Evolutionary conservation across 2,113 vertebrate genomes (phyloP).

Genomic region (Laticauda colubrina): DNA sequence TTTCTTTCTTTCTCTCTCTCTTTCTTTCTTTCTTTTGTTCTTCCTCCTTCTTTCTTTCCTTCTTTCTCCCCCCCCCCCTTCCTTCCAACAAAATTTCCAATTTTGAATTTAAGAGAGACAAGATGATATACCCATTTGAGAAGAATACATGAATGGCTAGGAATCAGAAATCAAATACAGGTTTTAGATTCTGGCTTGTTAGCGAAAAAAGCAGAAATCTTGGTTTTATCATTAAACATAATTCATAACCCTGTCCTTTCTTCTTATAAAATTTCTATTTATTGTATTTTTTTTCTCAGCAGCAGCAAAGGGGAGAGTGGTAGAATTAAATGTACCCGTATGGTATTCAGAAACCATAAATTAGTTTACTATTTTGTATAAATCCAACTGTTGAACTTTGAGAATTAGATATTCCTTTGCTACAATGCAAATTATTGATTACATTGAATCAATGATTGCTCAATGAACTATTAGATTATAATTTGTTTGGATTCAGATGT

Average conservation of each 20-base stretch:
- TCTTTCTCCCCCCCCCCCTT: not conserved
- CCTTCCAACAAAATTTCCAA: not conserved
- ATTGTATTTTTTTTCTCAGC: not conserved
- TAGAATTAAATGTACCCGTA: not conserved
- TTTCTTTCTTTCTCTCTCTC: too few species aligned
- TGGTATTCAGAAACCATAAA: not conserved
- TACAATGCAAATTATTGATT: not conserved
- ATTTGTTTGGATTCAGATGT: not conserved
- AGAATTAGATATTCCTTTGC: not conserved
- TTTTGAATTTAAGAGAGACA: not conserved
- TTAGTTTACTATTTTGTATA: not conserved
- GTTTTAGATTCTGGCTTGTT: not conserved
- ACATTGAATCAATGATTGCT: not conserved
- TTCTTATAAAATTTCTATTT: not conserved
- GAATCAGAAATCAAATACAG: not conserved
- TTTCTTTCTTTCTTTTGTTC: fast-evolving
- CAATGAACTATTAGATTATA: not conserved
- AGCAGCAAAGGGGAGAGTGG: not conserved
- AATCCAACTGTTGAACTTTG: not conserved
- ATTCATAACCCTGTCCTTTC: not conserved
- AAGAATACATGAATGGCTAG: not conserved
- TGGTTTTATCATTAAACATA: not conserved
- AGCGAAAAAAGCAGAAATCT: not conserved
- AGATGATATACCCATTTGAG: not conserved
- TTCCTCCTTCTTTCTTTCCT: too few species aligned